phyloP scores from a whole-genome alignment of 2,888 invertebrate genomes.

The Lithophane ornitopus region DNA sequence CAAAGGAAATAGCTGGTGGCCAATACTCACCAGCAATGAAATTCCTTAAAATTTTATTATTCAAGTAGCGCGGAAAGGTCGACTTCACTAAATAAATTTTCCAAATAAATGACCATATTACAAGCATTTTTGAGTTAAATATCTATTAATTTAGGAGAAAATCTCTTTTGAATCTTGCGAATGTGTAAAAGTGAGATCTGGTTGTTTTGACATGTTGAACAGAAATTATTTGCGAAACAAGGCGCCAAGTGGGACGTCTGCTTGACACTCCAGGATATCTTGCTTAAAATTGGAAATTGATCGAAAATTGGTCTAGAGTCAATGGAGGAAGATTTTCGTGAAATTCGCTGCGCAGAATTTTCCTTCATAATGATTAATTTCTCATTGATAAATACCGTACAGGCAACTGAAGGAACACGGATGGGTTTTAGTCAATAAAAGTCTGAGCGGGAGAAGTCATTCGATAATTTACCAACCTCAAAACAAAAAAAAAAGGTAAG shows the following conservation, averaged over 20 bases:
- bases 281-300: not conserved
- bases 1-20: too few species aligned
- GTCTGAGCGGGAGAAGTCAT: too few species aligned
- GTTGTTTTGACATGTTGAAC: not conserved
- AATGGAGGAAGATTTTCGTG: not conserved
- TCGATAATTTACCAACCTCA: too few species aligned
- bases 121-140: not conserved
- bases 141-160: not conserved
- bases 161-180: not conserved
- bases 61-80: too few species aligned
- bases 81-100: too few species aligned
- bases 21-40: too few species aligned
- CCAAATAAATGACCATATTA: too few species aligned
- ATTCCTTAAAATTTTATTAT: too few species aligned
- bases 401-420: too few species aligned
- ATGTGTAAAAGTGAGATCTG: not conserved
- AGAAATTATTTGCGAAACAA: constrained; percentile 1
- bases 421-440: too few species aligned
- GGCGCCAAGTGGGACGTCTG: not conserved
- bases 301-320: not conserved
- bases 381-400: not conserved
- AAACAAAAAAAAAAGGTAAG: too few species aligned
- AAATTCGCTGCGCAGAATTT: not conserved
- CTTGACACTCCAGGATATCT: not conserved
- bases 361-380: not conserved